Evolutionary conservation across 2,888 invertebrate genomes (phyloP), one percentile per base, ranked within the genome.

Genomic region (Athrips mouffetella): DNA sequence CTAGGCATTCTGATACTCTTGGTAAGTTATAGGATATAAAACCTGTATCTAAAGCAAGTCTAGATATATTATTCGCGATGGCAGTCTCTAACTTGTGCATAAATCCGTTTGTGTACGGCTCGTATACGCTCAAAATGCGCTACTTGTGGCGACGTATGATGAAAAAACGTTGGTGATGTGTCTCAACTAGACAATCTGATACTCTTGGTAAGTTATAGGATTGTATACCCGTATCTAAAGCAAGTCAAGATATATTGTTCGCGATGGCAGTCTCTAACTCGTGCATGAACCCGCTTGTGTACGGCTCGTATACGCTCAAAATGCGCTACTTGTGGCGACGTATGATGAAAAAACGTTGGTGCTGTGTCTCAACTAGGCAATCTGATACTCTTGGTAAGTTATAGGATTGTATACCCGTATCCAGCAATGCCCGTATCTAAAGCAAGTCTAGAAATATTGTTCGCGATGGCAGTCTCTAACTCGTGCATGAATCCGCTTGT

Each of bases 211-310:
- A n/a, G n/a, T n/a, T n/a, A n/a, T n/a, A n/a, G n/a, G n/a, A n/a
- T n/a, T n/a, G n/a, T n/a, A n/a, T n/a, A n/a, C n/a, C n/a, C n/a
- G n/a, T n/a, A n/a, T n/a, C n/a, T n/a, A n/a, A n/a, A n/a, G n/a
- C n/a, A n/a, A n/a, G n/a, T n/a, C 94, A 94, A 64, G 93, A 94
- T 63, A 84, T 91, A 21, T 82, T 94, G 41, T 94, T 94, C 70
- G 91, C 94, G 67, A 94, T 94, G 91, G 94, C 94, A 0, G 94
- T 94, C 2, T 93, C 93, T 55, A 95, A 95, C 78, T 94, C 94
- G 13, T 94, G 94, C 76, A 92, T 94, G 89, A 94, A 95, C 79
- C 94, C 95, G 0, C 78, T 95, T 33, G 94, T 95, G 3, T 95
- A 95, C 70, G 94, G 94, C 15, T 92, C 92, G 54, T 93, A 92